Evolutionary conservation across 2,113 vertebrate genomes (phyloP).

Genomic region (Lampris incognitus): DNA sequence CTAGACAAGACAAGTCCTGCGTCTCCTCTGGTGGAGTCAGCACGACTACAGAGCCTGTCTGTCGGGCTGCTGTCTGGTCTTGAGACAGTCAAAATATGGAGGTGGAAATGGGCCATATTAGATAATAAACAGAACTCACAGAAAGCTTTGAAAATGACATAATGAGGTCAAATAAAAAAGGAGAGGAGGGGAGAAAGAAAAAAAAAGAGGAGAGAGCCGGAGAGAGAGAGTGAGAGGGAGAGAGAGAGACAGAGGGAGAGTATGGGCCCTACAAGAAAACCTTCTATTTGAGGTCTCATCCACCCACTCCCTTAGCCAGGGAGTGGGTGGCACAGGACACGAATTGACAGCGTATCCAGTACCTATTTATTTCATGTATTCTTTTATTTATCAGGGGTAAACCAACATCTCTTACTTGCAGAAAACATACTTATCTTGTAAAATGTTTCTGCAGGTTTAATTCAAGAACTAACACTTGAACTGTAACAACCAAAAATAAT

Average conservation of each 20-base stretch:
- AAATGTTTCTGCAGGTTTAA: background rate
- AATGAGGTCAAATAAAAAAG: conserved; percentile 53
- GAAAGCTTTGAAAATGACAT: conserved; percentile 62
- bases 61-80: conserved; percentile 28
- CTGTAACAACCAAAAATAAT: no score
- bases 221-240: conserved; percentile 35
- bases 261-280: conserved; percentile 31
- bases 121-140: conserved; percentile 60
- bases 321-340: conserved; percentile 42
- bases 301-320: conserved; percentile 10
- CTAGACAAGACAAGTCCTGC: conserved; percentile 44
- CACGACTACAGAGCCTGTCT: background rate
- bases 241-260: conserved; percentile 36
- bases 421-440: no score
- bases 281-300: conserved; percentile 47
- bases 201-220: background rate
- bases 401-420: no score
- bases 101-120: conserved; percentile 54
- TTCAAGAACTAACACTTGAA: background rate
- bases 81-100: conserved; percentile 53
- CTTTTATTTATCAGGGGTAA: no score
- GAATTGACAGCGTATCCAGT: conserved; percentile 46
- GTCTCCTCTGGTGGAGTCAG: conserved; percentile 45
- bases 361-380: background rate
- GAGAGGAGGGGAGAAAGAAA: background rate